Evolutionary conservation across 37 sponge, comb jelly and placozoan genomes (phyloP), one percentile per base, ranked within the genome.

Genomic region (Crambe crambe): DNA sequence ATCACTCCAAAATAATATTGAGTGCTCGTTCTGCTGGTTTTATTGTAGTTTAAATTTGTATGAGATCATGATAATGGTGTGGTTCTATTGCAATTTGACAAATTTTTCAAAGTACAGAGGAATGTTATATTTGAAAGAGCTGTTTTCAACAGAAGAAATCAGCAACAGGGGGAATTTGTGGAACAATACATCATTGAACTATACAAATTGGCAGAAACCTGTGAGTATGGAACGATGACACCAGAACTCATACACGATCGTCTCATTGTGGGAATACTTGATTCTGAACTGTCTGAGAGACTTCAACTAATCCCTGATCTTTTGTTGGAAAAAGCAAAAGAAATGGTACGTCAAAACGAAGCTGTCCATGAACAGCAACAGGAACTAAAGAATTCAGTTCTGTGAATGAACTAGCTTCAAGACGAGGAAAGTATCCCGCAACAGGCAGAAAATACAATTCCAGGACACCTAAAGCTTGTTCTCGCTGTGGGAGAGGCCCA

Each of bases 251-350:
- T 76, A 8, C 62, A 22, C 36, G 76, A 76, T 37, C 29, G 62
- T 37, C 29, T 76, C 31, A 34, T 65, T 17, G 66, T 65, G 27
- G 35, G 66, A 3, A 26, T 31, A 3, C 25, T 2, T 2, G 35
- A 36, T 17, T 15, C n/a, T 9, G 4, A 2, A 22, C 25, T 58
- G 23, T 76, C 76, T 18, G 58, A 59, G 39, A 1, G 37, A 22
- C 76, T 76, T 30, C 76, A 76, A 38, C 29, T 76, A 62, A 62
- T 59, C 26, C 21, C 76, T 12, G 76, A 56, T 18, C 62, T 76
- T 8, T 59, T 39, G 18, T 59, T 76, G 40, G 76, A 76, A 37
- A 76, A 56, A 56, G 76, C 62, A 22, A 59, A 60, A 39, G 59
- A 76, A 36, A 12, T 22, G 6, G 62, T 76, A 18, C 51, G 76